Percentiles rank a stretch among this genome's conserved stretches.
These are phyloP conservation scores for Cheilinus undulatus DNA, from an alignment of 2,113 vertebrate species.

Conservation along the genomic window DNA sequence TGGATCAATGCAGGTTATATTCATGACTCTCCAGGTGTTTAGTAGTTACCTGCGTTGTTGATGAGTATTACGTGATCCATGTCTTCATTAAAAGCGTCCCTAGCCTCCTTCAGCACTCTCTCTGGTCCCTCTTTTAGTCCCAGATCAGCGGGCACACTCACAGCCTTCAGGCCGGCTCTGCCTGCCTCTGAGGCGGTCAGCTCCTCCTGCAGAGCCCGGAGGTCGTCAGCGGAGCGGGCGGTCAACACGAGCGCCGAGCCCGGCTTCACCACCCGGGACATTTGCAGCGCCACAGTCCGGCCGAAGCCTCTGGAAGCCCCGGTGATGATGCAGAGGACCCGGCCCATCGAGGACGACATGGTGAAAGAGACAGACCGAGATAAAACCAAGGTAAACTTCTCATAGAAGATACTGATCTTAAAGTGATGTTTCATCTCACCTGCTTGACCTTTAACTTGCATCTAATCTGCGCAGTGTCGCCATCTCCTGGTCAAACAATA, in stretches of 20 bases:
- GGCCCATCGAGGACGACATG: conserved; percentile 70
- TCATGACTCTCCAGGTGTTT: neutral
- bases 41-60: conserved; percentile 92
- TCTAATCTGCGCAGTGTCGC: conserved; percentile 27
- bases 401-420: too few relatives aligned
- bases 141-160: conserved; percentile 83
- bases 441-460: neutral
- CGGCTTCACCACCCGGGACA: conserved; percentile 74
- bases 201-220: conserved; percentile 79
- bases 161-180: conserved; percentile 50
- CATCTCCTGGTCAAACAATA: conserved; percentile 38
- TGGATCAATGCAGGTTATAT: neutral
- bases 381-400: too few relatives aligned
- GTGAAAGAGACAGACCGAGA: neutral
- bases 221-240: conserved; percentile 80
- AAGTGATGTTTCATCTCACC: conserved; percentile 9
- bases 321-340: conserved; percentile 84
- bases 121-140: conserved; percentile 73
- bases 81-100: conserved; percentile 41
- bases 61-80: conserved; percentile 85
- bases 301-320: conserved; percentile 92
- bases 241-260: conserved; percentile 85
- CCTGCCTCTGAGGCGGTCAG: conserved; percentile 56
- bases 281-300: conserved; percentile 74
- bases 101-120: conserved; percentile 50